phyloP scores from a whole-genome alignment of 2,888 invertebrate species.

The Mesorhabditis spiculigera region DNA sequence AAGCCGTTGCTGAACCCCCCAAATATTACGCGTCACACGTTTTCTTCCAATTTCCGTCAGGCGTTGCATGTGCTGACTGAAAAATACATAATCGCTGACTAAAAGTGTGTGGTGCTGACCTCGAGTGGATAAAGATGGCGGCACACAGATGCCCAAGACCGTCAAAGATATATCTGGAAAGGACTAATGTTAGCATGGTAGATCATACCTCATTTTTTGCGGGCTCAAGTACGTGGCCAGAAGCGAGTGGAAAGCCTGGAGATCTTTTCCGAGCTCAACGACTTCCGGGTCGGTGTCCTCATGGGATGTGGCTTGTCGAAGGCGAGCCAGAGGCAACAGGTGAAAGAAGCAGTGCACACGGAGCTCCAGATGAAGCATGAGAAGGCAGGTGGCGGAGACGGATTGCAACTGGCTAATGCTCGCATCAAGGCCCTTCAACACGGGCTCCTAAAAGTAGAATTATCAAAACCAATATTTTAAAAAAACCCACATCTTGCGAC shows the following conservation, averaged over 20 bases:
- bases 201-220: constrained; percentile 67
- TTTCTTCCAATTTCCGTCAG: constrained; percentile 80
- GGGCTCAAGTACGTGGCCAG: constrained; percentile 74
- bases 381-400: constrained; percentile 81
- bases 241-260: constrained; percentile 72
- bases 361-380: constrained; percentile 87
- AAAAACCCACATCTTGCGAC: not conserved
- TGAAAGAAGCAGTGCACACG: constrained; percentile 90
- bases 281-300: constrained; percentile 60
- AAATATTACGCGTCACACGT: constrained; percentile 74
- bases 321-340: constrained; percentile 68
- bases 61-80: constrained; percentile 74
- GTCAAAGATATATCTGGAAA: constrained; percentile 64
- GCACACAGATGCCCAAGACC: constrained; percentile 76
- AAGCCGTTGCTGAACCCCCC: constrained; percentile 79
- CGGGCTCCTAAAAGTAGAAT: constrained; percentile 31
- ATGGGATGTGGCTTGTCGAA: constrained; percentile 43
- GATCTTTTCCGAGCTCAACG: constrained; percentile 74
- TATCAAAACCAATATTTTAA: constrained; percentile 14
- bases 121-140: constrained; percentile 73
- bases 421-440: constrained; percentile 43
- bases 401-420: constrained; percentile 65
- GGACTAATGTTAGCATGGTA: no score
- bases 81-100: constrained; percentile 47
- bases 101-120: constrained; percentile 22